Base-by-base conservation (phyloP, 2,888 invertebrate genomes). In the Drosophila greeni region DNA sequence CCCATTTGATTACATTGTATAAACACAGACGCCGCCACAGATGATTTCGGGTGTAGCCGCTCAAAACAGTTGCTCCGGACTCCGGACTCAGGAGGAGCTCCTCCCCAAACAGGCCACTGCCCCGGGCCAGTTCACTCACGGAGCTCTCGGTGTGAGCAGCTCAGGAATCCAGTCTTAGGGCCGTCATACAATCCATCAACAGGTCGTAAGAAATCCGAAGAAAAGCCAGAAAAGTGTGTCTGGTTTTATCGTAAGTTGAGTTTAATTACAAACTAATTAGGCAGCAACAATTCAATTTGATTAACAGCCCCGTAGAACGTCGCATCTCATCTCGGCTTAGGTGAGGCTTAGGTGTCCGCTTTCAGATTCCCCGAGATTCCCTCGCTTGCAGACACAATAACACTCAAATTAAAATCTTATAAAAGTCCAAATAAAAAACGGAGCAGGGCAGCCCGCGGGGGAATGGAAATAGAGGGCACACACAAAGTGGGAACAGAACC, bases 331-430 rank as follows among this genome's bases (percentile, higher is more conserved):
- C n/a, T 26, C 18, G 11, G 47, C 31, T 48, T n/a, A 23, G 37
- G 8, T n/a, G 18, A 5, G 31, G 53, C 49, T 11, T 40, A 77
- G 79, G 84, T 78, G 76, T 84, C 82, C 62, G 66, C 65, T 78
- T 82, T 64, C 82, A 73, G 67, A 16, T 64, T 36, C 36, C 55
- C 11, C 26, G 20, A 40, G 65, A 67, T 71, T 76, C 71, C 76
- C 70, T 61, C 74, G 39, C 18, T 4, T 16, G 52, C 8, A 20
- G 37, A 76, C 83, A 76, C 83, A 76, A 83, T 82, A 84, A 85
- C 76, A 84, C 80, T 84, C 85, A 75, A 82, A 80, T 80, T 80
- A 85, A 85, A 80, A 78, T 69, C 84, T 78, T 85, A 78, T 80
- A 84, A 80, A 80, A 85, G 80, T 80, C 85, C 74, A 62, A 49